Evolutionary conservation across 2,888 invertebrate species (phyloP), one percentile per base, ranked within the genome.

Genomic region (Thymelicus lineola): DNA sequence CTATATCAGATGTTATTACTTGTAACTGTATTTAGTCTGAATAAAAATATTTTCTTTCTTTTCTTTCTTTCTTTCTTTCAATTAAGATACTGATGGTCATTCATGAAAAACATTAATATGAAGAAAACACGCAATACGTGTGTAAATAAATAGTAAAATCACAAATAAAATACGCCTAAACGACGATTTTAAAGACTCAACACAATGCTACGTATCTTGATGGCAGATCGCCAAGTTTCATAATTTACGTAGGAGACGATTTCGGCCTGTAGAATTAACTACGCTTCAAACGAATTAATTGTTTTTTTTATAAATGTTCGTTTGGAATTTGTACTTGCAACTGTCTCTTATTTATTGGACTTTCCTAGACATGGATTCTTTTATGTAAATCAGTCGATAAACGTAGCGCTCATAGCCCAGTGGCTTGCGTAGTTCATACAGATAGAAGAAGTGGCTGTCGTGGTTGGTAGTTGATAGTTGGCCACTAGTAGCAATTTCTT

Each of bases 241-340:
- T 65, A 65, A 65, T 65, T 65, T 65, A 65, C 64, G 55, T 35
- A 57, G 45, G 42, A 65, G n/a, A 20, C 9, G 28, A 20, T 35
- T 17, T 28, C 42, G 57, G 55, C 42, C 62, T 36, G 46, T n/a
- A 45, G 46, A 50, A 62, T 57, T 65, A 65, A 65, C 64, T 62
- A 36, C 50, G 42, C 15, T 45, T 55, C 28, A n/a, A 12, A 17
- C 7, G 20, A n/a, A 45, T 65, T 65, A 65, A 65, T 65, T 65
- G 64, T 2, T 42, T 55, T 64, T 28, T 45, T 65, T 45, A 48
- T 55, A 35, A 55, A 55, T 35, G 28, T 55, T 55, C 50, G 4
- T n/a, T 5, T 14, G 14, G 35, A 53, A 20, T 10, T 53, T 10
- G 20, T 53, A 17, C 9, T 9, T 12, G 7, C 0, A 17, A 15